Conservation (phyloP, 2,888 invertebrate genomes). For the Drosophila prolongata region DNA sequence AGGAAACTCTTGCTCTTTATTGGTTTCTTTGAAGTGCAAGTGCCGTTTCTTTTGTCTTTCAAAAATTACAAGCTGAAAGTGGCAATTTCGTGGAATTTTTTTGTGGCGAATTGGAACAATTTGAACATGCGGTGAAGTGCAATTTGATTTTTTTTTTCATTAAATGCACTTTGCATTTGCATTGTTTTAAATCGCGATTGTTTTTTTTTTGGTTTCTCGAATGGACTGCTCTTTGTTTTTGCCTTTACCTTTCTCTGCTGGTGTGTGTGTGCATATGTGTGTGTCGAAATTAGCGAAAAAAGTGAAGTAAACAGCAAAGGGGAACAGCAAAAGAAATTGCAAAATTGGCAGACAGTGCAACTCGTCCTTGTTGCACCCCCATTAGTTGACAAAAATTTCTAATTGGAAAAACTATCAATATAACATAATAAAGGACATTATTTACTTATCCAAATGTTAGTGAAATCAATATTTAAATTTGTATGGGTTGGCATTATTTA, state of each 20-base stretch:
- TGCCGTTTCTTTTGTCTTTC: slow-evolving; percentile 27
- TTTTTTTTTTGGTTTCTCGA: slow-evolving; percentile 21
- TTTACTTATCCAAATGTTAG: too few relatives aligned
- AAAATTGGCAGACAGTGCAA: slow-evolving; percentile 34
- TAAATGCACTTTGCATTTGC: slow-evolving; percentile 37
- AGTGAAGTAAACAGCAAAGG: not conserved
- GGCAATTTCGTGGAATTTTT: slow-evolving; percentile 24
- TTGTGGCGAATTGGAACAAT: slow-evolving; percentile 36
- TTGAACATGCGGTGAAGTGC: slow-evolving; percentile 68
- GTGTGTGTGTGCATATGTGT: slow-evolving; percentile 25
- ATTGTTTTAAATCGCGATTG: slow-evolving; percentile 30
- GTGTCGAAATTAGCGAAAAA: slow-evolving; percentile 53
- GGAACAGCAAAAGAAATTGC: slow-evolving; percentile 43
- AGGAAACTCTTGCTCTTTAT: slow-evolving; percentile 9
- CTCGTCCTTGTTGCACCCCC: slow-evolving; percentile 27
- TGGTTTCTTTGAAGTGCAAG: slow-evolving; percentile 28
- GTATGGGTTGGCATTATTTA: too few relatives aligned
- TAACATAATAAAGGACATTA: too few relatives aligned
- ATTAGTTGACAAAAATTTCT: slow-evolving; percentile 22
- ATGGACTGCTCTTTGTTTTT: slow-evolving; percentile 34
- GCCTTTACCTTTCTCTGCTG: slow-evolving; percentile 16
- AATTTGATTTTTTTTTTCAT: slow-evolving; percentile 28
- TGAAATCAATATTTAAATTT: too few relatives aligned
- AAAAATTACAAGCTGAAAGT: slow-evolving; percentile 22
- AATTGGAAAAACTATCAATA: too few relatives aligned